Evolutionary conservation across 2,113 vertebrate species (phyloP).

Genomic region (Aspiorhynchus laticeps): DNA sequence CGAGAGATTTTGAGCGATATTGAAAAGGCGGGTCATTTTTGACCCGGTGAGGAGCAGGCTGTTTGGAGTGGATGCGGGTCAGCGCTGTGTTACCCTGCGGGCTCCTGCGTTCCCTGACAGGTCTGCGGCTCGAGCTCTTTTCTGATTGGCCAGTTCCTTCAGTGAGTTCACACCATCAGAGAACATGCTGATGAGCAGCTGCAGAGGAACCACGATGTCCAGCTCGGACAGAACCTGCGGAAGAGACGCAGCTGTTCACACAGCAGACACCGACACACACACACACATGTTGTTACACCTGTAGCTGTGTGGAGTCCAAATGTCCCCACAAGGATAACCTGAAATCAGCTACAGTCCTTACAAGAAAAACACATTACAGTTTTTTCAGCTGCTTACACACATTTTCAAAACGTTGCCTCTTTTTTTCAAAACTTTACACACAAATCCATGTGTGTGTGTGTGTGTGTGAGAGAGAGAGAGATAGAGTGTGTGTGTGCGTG

Average conservation of each 20-base stretch:
- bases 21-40: background rate
- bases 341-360: background rate
- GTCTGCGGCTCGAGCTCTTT: constrained; percentile 85
- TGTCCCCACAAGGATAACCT: background rate
- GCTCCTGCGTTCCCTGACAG: constrained; percentile 83
- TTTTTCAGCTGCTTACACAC: too few species aligned
- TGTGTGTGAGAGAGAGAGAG: too few species aligned
- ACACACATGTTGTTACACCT: background rate
- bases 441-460: too few species aligned
- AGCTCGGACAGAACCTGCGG: constrained; percentile 93
- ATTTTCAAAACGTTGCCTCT: too few species aligned
- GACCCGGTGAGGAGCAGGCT: too few species aligned
- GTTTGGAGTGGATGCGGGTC: too few species aligned
- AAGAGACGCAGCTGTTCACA: background rate
- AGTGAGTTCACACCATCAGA: constrained; percentile 98
- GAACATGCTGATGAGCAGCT: constrained; percentile 97
- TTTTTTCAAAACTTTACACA: too few species aligned
- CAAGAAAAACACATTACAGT: too few species aligned
- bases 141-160: constrained; percentile 97
- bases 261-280: background rate
- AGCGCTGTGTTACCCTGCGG: constrained; percentile 70
- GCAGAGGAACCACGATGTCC: constrained; percentile 96
- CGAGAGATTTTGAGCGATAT: background rate
- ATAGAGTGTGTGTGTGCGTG: too few species aligned
- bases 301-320: background rate